These are phyloP conservation scores for Eristalinus aeneus DNA, from an alignment of 2,888 invertebrate genomes.

Conservation along the genomic window DNA sequence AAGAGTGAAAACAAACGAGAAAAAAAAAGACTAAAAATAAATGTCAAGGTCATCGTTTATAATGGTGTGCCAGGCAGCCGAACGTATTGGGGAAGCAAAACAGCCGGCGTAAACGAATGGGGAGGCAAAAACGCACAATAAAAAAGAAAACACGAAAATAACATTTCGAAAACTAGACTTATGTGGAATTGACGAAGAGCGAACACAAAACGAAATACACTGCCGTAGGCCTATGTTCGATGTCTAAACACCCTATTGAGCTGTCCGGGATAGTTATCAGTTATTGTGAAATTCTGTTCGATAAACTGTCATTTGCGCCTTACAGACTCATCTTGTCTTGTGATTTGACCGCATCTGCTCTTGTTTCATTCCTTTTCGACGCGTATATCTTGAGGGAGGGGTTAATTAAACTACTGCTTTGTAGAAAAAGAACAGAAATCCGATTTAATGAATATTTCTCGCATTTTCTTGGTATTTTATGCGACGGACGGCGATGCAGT, in stretches of 20 bases:
- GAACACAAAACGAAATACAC: not conserved
- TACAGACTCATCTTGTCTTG: no score
- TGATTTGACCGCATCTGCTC: no score
- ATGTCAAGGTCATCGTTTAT: constrained; percentile 77
- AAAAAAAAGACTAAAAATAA: constrained; percentile 75
- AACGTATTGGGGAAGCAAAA: not conserved
- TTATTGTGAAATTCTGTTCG: not conserved
- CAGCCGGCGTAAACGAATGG: constrained; percentile 12
- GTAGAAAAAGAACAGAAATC: no score
- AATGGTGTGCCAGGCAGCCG: constrained; percentile 17
- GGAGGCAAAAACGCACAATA: constrained; percentile 4
- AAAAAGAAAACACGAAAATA: constrained; percentile 30
- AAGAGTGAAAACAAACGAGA: constrained; percentile 32
- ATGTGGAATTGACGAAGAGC: not conserved
- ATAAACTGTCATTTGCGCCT: no score
- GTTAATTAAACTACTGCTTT: no score
- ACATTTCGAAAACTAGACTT: constrained; percentile 41
- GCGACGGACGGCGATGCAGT: no score
- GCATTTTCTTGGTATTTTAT: no score
- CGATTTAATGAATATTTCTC: no score
- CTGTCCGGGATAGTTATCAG: not conserved
- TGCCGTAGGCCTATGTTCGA: not conserved
- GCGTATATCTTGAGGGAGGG: no score
- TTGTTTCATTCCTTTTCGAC: no score
- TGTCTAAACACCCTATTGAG: constrained; percentile 32